Evolutionary conservation across 2,113 vertebrate genomes (phyloP).

Genomic region (Monopterus albus): DNA sequence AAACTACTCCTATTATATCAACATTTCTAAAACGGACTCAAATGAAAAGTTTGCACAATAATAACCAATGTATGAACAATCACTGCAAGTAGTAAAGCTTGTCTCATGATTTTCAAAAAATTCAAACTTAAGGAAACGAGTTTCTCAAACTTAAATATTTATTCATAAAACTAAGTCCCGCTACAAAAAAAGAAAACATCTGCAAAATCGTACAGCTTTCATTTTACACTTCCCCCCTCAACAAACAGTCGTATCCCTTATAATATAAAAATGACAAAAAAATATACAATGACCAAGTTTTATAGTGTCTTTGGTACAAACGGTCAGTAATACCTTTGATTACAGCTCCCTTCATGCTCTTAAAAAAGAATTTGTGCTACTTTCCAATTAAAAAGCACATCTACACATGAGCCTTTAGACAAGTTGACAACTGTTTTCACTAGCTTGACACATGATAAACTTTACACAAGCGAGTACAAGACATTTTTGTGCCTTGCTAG

Average conservation of each 20-base stretch:
- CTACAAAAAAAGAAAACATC: conserved; percentile 64
- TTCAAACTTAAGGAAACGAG: background rate
- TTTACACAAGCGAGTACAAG: background rate
- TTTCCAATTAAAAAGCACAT: no score
- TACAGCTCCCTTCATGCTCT: conserved; percentile 48
- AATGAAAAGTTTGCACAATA: no score
- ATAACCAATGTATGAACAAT: no score
- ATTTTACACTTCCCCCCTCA: conserved; percentile 54
- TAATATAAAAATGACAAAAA: conserved; percentile 67
- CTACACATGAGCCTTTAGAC: no score
- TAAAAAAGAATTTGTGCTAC: background rate
- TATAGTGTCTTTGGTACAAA: conserved; percentile 80
- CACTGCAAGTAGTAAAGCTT: no score
- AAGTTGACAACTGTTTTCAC: no score
- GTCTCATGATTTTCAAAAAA: no score
- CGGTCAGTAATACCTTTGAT: conserved; percentile 39
- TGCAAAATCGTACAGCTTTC: conserved; percentile 66
- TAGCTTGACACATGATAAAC: background rate
- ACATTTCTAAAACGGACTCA: no score
- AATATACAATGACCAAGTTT: conserved; percentile 69
- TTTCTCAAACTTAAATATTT: conserved; percentile 78
- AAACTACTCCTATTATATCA: no score
- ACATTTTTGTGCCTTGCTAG: background rate
- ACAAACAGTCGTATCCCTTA: conserved; percentile 62
- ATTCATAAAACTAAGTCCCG: conserved; percentile 76